Conservation (phyloP, 2,113 vertebrate genomes). For the Nicator chloris region DNA sequence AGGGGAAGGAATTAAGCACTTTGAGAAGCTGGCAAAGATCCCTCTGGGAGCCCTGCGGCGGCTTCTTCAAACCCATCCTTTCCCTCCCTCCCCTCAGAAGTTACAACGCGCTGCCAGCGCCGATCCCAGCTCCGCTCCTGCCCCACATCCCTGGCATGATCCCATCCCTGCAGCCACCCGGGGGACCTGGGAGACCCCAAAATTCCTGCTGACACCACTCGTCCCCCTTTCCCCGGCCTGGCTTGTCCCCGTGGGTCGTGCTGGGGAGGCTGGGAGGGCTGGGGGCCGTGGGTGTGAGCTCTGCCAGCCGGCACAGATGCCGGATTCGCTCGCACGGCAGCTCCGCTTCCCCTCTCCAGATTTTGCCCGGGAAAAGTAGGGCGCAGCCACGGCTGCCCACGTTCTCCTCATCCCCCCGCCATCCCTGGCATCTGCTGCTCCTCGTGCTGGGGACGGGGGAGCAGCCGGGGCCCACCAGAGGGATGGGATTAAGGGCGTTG, state of each 20-base stretch:
- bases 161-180: fast-evolving
- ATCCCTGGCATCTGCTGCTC: neutral
- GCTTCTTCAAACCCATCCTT: neutral
- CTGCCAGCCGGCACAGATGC: slow-evolving; percentile 18
- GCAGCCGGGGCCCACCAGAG: neutral
- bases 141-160: fast-evolving
- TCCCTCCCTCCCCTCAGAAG: neutral
- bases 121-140: neutral
- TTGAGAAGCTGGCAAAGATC: neutral
- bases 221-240: neutral
- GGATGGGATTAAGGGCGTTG: neutral
- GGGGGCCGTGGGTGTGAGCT: neutral
- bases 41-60: neutral
- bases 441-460: neutral
- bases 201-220: fast-evolving
- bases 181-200: fast-evolving
- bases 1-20: neutral
- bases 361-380: slow-evolving; percentile 21
- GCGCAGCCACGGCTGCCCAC: neutral
- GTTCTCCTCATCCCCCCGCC: neutral
- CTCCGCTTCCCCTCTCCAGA: neutral
- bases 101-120: fast-evolving
- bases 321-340: neutral
- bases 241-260: neutral
- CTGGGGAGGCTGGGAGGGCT: neutral